Evolutionary conservation across 2,797 vertebrate species (phyloP).

Genomic region (Megaceryle alcyon): DNA sequence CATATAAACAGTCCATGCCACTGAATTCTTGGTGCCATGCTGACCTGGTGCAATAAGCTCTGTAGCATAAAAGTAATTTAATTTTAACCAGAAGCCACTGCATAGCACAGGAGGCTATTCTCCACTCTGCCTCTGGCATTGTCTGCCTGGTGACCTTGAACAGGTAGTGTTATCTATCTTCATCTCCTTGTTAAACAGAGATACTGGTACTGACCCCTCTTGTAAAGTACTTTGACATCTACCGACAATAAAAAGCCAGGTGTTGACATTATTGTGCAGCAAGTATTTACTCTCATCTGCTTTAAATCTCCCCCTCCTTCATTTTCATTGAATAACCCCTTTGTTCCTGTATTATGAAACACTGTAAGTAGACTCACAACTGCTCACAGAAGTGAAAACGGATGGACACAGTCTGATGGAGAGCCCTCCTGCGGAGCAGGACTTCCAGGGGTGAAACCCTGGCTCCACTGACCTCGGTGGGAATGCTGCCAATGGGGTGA

Average conservation of each 20-base stretch:
- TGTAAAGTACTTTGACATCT: not conserved
- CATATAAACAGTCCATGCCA: not conserved
- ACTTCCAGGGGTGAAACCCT: not conserved
- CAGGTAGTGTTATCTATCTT: slow-evolving; percentile 6
- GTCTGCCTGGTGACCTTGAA: not conserved
- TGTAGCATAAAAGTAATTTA: not conserved
- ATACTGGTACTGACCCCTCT: not conserved
- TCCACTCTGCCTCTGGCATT: not conserved
- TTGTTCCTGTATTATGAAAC: slow-evolving; percentile 42
- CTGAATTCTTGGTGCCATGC: not conserved
- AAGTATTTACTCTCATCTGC: slow-evolving; percentile 27
- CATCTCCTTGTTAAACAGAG: not conserved
- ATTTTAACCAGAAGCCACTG: slow-evolving; percentile 19
- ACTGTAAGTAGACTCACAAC: not conserved
- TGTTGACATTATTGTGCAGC: slow-evolving; percentile 1
- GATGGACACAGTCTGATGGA: not conserved
- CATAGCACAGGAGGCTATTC: not conserved
- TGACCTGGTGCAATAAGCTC: not conserved
- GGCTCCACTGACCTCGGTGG: not conserved
- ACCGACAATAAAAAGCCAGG: not conserved
- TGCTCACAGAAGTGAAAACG: not conserved
- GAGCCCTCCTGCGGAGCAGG: not conserved
- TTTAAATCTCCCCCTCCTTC: slow-evolving; percentile 35
- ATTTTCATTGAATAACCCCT: slow-evolving; percentile 40
- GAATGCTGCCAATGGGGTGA: not conserved